phyloP scores from a whole-genome alignment of 2,888 invertebrate species.

The Pammene fasciana region DNA sequence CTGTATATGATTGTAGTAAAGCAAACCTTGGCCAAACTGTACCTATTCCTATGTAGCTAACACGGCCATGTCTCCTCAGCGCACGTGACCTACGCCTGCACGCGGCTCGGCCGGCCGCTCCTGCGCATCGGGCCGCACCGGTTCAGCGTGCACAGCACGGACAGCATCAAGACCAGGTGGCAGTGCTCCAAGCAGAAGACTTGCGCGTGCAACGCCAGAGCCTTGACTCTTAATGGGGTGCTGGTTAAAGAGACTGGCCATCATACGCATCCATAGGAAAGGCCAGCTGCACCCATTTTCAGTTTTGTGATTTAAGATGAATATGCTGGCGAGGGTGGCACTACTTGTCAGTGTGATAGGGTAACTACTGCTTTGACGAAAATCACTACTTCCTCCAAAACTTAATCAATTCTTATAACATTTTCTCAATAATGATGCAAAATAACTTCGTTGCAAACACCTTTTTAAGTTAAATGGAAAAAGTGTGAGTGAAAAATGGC shows the following conservation, averaged over 20 bases:
- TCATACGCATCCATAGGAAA: conserved; percentile 3
- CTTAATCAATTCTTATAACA: too few relatives aligned
- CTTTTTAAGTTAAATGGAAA: too few relatives aligned
- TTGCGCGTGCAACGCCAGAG: conserved; percentile 44
- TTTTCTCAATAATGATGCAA: too few relatives aligned
- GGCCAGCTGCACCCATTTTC: too few relatives aligned
- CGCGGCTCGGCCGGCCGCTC: conserved; percentile 43
- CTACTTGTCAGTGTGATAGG: too few relatives aligned
- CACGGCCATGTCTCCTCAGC: not conserved
- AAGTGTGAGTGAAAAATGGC: too few relatives aligned
- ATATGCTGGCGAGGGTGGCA: too few relatives aligned
- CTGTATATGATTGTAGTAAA: not conserved
- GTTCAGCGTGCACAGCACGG: conserved; percentile 41
- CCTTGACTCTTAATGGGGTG: conserved; percentile 42
- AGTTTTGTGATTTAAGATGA: too few relatives aligned
- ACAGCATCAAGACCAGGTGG: conserved; percentile 46
- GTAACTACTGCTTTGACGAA: too few relatives aligned
- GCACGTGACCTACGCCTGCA: not conserved
- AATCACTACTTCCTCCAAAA: too few relatives aligned
- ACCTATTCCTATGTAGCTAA: not conserved
- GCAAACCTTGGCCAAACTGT: too few relatives aligned
- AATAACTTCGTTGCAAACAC: too few relatives aligned
- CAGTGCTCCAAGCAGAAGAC: conserved; percentile 45
- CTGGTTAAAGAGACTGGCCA: conserved; percentile 37
- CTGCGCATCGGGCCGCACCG: conserved; percentile 43